Evolutionary conservation across 1,140 invertebrate genomes (phyloP).

Genomic region (Meloidogyne chitwoodi): DNA sequence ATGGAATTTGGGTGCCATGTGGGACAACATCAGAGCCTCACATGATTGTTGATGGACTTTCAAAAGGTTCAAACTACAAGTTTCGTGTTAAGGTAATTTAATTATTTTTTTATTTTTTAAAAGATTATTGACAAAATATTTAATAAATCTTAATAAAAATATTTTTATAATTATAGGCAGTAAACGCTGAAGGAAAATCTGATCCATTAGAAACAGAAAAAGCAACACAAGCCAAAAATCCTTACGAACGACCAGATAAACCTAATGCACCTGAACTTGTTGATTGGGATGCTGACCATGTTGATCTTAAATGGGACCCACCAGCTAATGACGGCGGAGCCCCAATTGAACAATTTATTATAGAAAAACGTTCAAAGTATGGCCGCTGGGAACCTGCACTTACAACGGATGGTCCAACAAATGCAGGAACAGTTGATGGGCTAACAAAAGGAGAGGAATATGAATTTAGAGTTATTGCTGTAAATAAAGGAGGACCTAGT

Average conservation of each 20-base stretch:
- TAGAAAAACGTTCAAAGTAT: slow-evolving; percentile 90
- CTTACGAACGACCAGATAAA: slow-evolving; percentile 74
- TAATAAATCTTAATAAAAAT: too few relatives aligned
- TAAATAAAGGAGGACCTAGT: slow-evolving; percentile 85
- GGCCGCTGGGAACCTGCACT: slow-evolving; percentile 87
- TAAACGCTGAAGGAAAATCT: slow-evolving; percentile 89
- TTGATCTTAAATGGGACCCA: slow-evolving; percentile 83
- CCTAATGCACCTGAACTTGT: slow-evolving; percentile 83
- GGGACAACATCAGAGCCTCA: slow-evolving; percentile 48
- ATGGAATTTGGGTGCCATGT: slow-evolving; percentile 58
- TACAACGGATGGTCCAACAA: slow-evolving; percentile 74
- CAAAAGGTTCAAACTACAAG: slow-evolving; percentile 69
- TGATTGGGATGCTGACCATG: slow-evolving; percentile 81
- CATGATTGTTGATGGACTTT: slow-evolving; percentile 59
- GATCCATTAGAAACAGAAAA: slow-evolving; percentile 82
- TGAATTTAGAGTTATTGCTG: slow-evolving; percentile 81
- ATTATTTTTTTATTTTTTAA: not conserved
- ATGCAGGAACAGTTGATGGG: slow-evolving; percentile 77
- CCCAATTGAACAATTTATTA: slow-evolving; percentile 86
- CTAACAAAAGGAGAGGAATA: slow-evolving; percentile 84
- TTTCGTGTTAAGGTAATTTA: slow-evolving; percentile 83
- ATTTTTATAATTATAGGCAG: slow-evolving; percentile 72
- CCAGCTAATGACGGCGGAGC: slow-evolving; percentile 82
- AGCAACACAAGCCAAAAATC: slow-evolving; percentile 88
- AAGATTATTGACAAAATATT: too few relatives aligned